These are phyloP conservation scores for Cheilosia soror DNA, from an alignment of 2,888 invertebrate species.

Conservation along the genomic window DNA sequence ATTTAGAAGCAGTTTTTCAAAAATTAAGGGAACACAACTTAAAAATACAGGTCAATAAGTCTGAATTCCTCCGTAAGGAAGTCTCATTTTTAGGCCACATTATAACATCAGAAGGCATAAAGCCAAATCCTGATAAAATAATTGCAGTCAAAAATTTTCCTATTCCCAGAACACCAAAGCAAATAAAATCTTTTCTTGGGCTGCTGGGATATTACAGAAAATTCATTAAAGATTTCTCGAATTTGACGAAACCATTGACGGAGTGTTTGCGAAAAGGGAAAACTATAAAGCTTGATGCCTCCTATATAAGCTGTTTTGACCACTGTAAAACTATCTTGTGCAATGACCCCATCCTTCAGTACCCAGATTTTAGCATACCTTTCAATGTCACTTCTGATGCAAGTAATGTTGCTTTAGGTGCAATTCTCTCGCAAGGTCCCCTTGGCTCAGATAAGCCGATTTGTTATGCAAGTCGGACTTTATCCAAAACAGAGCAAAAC, in stretches of 20 bases:
- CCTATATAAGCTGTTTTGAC: slow-evolving; percentile 22
- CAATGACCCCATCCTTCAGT: slow-evolving; percentile 16
- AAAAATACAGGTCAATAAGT: slow-evolving; percentile 2
- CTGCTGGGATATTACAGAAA: too few relatives aligned
- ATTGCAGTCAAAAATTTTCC: neutral
- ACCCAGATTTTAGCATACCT: slow-evolving; percentile 10
- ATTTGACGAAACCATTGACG: slow-evolving; percentile 66
- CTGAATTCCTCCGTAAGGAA: neutral
- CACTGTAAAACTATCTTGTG: neutral
- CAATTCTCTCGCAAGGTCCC: slow-evolving; percentile 4
- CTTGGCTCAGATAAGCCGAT: slow-evolving; percentile 6
- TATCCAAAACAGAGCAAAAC: slow-evolving; percentile 12
- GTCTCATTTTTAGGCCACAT: slow-evolving; percentile 1
- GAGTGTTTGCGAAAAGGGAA: slow-evolving; percentile 62
- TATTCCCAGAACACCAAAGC: neutral
- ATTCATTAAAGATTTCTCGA: slow-evolving; percentile 42
- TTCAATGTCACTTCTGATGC: slow-evolving; percentile 15
- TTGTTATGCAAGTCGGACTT: slow-evolving; percentile 16
- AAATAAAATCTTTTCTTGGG: neutral
- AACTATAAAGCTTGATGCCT: slow-evolving; percentile 9
- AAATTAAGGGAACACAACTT: neutral
- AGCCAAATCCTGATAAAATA: slow-evolving; percentile 9
- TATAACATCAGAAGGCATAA: neutral
- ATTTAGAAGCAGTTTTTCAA: neutral
- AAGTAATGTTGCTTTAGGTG: slow-evolving; percentile 17